Percentiles rank a stretch among this genome's conserved stretches.
phyloP scores from a whole-genome alignment of 2,113 vertebrate species.

The Pygoscelis antarcticus region DNA sequence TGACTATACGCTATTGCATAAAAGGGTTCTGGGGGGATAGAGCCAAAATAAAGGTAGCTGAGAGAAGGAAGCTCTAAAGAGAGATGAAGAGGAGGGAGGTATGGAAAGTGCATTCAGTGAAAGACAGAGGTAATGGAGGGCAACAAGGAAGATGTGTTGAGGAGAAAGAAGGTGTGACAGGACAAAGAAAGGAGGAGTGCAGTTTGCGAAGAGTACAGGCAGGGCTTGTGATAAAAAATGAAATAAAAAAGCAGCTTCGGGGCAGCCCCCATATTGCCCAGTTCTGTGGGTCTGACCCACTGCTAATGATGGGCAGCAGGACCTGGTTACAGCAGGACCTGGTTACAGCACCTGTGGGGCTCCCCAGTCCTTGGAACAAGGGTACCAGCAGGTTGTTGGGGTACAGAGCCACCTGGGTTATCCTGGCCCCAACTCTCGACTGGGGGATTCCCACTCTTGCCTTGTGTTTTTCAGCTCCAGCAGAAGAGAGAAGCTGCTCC shows the following conservation, averaged over 20 bases:
- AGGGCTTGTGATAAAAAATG: not conserved
- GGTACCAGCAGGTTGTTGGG: not conserved
- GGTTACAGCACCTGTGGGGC: not conserved
- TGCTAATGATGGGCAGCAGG: not conserved
- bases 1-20: not conserved
- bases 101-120: rapidly evolving
- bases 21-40: not conserved
- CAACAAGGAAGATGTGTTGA: not conserved
- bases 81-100: not conserved
- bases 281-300: not conserved
- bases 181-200: not conserved
- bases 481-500: not conserved
- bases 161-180: not conserved
- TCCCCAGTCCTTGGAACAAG: not conserved
- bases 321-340: not conserved
- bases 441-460: not conserved
- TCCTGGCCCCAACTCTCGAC: rapidly evolving
- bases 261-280: not conserved
- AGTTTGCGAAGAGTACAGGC: not conserved
- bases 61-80: not conserved
- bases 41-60: not conserved
- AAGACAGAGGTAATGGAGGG: not conserved
- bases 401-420: rapidly evolving
- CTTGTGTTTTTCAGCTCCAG: conserved; percentile 6
- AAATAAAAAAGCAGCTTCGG: not conserved